phyloP scores from a whole-genome alignment of 2,888 invertebrate species.

The Glaucopsyche alexis region DNA sequence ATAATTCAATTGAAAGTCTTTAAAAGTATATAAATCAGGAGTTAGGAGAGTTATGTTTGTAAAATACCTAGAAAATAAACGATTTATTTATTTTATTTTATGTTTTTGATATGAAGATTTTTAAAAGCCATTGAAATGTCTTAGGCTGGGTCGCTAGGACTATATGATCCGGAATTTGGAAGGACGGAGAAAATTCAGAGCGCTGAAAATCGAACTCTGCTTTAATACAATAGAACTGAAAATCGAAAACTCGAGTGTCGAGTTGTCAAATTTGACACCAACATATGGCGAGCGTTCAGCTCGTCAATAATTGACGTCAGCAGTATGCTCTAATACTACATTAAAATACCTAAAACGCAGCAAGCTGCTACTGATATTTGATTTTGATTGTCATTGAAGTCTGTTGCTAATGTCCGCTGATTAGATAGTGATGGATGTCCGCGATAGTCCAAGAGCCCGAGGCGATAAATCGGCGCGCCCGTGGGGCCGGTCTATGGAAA shows the following conservation, averaged over 20 bases:
- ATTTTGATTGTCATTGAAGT: constrained; percentile 5
- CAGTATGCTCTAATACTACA: neutral
- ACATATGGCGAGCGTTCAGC: too few species aligned
- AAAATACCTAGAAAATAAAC: neutral
- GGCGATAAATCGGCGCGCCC: constrained; percentile 70
- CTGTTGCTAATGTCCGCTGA: constrained; percentile 34
- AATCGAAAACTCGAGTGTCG: too few species aligned
- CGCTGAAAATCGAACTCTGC: too few species aligned
- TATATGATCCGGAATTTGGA: too few species aligned
- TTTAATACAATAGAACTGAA: too few species aligned
- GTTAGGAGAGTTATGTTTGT: neutral
- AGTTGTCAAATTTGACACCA: too few species aligned
- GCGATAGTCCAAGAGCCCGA: constrained; percentile 37
- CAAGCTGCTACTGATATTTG: neutral
- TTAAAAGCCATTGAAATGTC: too few species aligned
- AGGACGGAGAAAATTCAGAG: too few species aligned
- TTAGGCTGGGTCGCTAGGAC: too few species aligned
- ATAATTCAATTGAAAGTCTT: neutral
- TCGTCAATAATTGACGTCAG: too few species aligned
- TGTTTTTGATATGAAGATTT: too few species aligned
- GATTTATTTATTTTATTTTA: too few species aligned
- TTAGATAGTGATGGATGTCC: constrained; percentile 30
- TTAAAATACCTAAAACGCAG: neutral
- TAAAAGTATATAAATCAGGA: neutral
- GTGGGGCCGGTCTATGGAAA: constrained; percentile 58